phyloP scores from a whole-genome alignment of 2,888 invertebrate genomes.

The Buathra laborator region DNA sequence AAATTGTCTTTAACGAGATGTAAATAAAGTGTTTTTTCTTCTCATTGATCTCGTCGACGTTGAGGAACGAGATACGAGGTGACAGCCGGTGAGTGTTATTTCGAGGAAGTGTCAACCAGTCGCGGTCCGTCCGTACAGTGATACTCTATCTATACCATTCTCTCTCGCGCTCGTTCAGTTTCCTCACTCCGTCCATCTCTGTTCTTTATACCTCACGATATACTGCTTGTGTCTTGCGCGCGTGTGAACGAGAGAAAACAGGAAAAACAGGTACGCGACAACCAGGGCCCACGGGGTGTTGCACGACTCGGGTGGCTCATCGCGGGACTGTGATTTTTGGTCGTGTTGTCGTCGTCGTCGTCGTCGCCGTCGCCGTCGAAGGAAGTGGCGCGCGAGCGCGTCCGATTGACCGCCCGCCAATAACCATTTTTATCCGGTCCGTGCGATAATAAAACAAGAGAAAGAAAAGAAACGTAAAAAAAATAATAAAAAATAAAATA shows the following conservation, averaged over 20 bases:
- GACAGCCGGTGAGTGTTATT: slow-evolving; percentile 70
- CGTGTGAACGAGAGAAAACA: slow-evolving; percentile 71
- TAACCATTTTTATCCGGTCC: slow-evolving; percentile 23
- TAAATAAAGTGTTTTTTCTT: slow-evolving; percentile 8
- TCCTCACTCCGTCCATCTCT: slow-evolving; percentile 12
- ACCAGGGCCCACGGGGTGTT: slow-evolving; percentile 64
- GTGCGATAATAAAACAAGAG: slow-evolving; percentile 10
- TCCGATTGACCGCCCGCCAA: slow-evolving; percentile 47
- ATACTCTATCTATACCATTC: slow-evolving; percentile 2
- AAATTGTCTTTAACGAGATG: neutral
- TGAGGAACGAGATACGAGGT: slow-evolving; percentile 60
- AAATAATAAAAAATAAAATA: neutral
- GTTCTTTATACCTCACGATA: slow-evolving; percentile 44
- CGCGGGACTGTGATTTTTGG: slow-evolving; percentile 43
- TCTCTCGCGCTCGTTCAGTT: slow-evolving; percentile 10
- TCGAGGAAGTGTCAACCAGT: slow-evolving; percentile 67
- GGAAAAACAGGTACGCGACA: slow-evolving; percentile 74
- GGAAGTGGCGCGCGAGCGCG: slow-evolving; percentile 40
- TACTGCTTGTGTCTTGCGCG: slow-evolving; percentile 51
- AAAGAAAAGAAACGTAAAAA: slow-evolving; percentile 18
- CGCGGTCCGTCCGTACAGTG: slow-evolving; percentile 42
- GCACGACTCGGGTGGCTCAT: slow-evolving; percentile 53
- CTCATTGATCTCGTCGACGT: slow-evolving; percentile 16
- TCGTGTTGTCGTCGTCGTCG: slow-evolving; percentile 27
- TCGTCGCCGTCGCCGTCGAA: slow-evolving; percentile 5